Base-by-base conservation (phyloP, 2,113 vertebrate species). In the Tupaia tana region DNA sequence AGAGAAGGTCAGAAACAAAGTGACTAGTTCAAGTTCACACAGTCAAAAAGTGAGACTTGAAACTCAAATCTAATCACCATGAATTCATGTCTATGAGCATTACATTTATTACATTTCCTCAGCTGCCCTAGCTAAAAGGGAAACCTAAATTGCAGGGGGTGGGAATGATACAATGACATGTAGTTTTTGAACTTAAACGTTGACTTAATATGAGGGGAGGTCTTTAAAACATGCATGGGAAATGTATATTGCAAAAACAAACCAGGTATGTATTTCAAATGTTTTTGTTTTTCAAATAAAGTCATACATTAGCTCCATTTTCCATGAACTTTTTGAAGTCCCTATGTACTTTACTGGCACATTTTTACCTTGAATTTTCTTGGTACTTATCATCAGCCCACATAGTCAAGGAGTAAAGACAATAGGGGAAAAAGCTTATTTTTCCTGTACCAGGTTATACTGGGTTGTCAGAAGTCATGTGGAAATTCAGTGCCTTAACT, bases 341-440 rank as follows among this genome's bases (percentile, higher is more conserved):
- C 43, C 43, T 43, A 43, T 43, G 43, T 43, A 43, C 43, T 95
- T 86, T 75, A 61, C 66, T 63, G 95, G 81, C 58, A 85, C 8
- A n/a, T 64, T 88, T 88, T 81, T n/a, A 94, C 31, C 12, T 82
- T 77, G 10, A 73, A 69, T 95, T 92, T 91, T 89, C 52, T 81
- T 73, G 67, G 88, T 73, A 63, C 16, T 56, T 90, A 31, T 90
- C 96, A 92, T 86, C 34, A 86, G 24, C 78, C 71, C 1, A 29
- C 22, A 70, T 31, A 66, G 90, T 93, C 63, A 78, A 96, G 16
- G 22, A 86, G 8, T 59, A 74, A 82, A 90, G 90, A 69, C n/a
- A 27, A 88, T 29, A n/a, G 69, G 14, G 12, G 10, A 9, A 85
- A 92, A 88, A n/a, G 1, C 19, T 71, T 77, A 31, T 83, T 92